These are phyloP conservation scores for Ctenosaura bakeri DNA, from an alignment of 2,797 vertebrate genomes.

Conservation along the genomic window DNA sequence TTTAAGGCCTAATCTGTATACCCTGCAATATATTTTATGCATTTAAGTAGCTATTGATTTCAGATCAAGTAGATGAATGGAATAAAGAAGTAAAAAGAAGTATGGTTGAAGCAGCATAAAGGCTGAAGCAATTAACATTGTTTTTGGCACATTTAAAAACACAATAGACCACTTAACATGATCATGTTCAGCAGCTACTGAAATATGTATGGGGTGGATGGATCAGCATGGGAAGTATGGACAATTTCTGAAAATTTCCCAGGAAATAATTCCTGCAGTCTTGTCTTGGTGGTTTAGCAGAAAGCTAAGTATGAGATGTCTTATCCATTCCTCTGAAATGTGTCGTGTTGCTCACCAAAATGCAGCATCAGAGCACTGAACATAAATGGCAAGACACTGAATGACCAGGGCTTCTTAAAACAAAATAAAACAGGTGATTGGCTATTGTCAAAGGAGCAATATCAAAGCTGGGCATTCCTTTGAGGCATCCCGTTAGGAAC, in stretches of 20 bases:
- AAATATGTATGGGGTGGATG: not conserved
- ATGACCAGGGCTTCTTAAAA: not conserved
- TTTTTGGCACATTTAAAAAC: not conserved
- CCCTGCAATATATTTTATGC: constrained; percentile 22
- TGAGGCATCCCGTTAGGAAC: not conserved
- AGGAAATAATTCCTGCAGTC: not conserved
- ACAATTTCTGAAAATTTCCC: not conserved
- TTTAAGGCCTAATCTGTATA: not conserved
- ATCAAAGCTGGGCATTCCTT: not conserved
- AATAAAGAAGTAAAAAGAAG: constrained; percentile 11
- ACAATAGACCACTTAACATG: not conserved
- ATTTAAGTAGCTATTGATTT: constrained; percentile 42
- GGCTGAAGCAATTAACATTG: not conserved
- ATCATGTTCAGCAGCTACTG: not conserved
- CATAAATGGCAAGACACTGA: not conserved
- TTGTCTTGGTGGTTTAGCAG: not conserved
- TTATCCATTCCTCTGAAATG: too few species aligned
- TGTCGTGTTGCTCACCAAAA: too few species aligned
- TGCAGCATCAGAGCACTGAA: not conserved
- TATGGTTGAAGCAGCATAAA: constrained; percentile 25
- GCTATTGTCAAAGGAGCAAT: not conserved
- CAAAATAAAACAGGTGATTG: not conserved
- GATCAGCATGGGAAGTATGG: not conserved
- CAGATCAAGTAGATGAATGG: constrained; percentile 29
- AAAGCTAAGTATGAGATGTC: too few species aligned